Percentiles rank a stretch among this genome's conserved stretches.
Evolutionary conservation across 2,113 vertebrate genomes (phyloP).

Genomic region (Myotis lucifugus): DNA sequence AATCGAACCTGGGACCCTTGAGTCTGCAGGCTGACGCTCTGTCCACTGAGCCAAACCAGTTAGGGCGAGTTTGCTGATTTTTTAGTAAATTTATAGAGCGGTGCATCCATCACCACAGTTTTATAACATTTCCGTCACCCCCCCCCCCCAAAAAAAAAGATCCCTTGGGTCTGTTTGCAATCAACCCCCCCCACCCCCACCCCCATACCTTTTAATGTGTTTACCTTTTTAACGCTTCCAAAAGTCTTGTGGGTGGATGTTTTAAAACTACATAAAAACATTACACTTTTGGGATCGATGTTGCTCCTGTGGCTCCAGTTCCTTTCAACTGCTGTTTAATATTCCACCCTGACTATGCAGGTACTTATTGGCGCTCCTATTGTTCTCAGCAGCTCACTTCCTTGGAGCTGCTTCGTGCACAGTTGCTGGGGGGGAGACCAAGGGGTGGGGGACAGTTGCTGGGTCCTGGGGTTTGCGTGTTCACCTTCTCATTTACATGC

Average conservation of each 20-base stretch:
- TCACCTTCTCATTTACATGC: neutral
- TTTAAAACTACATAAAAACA: neutral
- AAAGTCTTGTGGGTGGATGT: neutral
- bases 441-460: too few species aligned
- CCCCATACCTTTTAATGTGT: neutral
- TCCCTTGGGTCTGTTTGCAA: neutral
- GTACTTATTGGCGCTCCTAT: neutral
- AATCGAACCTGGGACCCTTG: too few species aligned
- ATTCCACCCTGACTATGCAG: neutral
- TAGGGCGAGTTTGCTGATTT: neutral
- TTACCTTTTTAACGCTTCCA: neutral
- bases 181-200: neutral
- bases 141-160: neutral
- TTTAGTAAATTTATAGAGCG: neutral
- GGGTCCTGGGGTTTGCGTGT: neutral
- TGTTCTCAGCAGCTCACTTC: too few species aligned
- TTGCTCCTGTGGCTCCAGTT: neutral
- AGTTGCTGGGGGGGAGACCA: rapidly evolving
- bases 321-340: neutral
- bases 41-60: too few species aligned
- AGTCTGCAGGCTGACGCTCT: too few species aligned
- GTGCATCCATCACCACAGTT: neutral
- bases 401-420: neutral
- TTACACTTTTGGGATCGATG: neutral
- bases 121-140: neutral